Conservation (phyloP, 2,797 vertebrate species). For the Odontamblyopus rebecca region DNA sequence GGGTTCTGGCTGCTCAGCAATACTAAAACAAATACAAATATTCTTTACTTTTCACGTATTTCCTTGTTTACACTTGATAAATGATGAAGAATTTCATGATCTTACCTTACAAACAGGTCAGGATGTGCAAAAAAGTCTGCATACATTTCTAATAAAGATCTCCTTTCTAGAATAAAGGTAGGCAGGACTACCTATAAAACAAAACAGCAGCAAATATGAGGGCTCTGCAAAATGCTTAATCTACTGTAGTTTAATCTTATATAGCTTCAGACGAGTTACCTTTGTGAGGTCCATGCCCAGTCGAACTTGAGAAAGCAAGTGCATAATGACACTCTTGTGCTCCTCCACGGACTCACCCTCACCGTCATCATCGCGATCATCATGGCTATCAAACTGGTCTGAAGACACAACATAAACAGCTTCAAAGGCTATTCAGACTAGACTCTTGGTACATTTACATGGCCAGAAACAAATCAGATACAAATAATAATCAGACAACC, state of each 20-base stretch:
- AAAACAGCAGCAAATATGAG: not conserved
- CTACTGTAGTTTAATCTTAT: too few relatives aligned
- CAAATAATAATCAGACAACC: too few relatives aligned
- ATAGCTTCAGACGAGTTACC: slow-evolving; percentile 68
- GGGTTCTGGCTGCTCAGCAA: slow-evolving; percentile 91
- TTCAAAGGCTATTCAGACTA: not conserved
- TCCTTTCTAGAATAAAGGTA: slow-evolving; percentile 96
- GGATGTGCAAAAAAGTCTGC: slow-evolving; percentile 99
- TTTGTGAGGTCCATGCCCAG: slow-evolving; percentile 99
- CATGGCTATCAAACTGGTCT: slow-evolving; percentile 93
- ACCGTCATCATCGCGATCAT: slow-evolving; percentile 91
- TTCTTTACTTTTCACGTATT: not conserved
- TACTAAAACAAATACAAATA: slow-evolving; percentile 70
- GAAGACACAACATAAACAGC: slow-evolving; percentile 13
- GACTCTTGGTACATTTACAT: not conserved
- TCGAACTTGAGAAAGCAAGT: slow-evolving; percentile 95
- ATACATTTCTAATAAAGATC: slow-evolving; percentile 98
- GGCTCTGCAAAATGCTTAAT: not conserved
- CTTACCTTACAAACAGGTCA: slow-evolving; percentile 96
- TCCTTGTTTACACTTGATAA: not conserved
- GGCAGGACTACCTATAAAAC: slow-evolving; percentile 91
- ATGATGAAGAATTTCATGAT: not conserved
- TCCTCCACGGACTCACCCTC: slow-evolving; percentile 97
- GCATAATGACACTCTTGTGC: slow-evolving; percentile 99
- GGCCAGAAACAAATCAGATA: not conserved